phyloP scores from a whole-genome alignment of 2,797 vertebrate species.

The Pteronotus mesoamericanus region DNA sequence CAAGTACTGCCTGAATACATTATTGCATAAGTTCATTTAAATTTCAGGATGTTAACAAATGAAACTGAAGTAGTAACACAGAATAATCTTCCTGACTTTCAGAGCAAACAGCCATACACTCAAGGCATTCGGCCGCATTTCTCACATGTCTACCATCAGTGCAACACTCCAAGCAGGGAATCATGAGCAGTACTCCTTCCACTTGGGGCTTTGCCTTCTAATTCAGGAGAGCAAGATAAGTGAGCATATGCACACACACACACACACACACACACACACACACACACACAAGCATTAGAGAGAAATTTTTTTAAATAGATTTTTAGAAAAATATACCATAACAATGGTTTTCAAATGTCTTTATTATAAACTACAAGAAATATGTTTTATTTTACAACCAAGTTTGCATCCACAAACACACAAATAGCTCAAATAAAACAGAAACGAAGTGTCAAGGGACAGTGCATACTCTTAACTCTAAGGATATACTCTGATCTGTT shows the following conservation, averaged over 20 bases:
- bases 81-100: background rate
- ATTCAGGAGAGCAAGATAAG: constrained; percentile 9
- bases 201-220: background rate
- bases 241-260: background rate
- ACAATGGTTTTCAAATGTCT: background rate
- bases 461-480: background rate
- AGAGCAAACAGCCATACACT: background rate
- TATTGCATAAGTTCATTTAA: background rate
- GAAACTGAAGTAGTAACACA: background rate
- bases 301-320: background rate
- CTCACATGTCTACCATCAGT: too few relatives aligned
- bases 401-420: background rate
- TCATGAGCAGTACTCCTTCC: background rate
- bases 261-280: background rate
- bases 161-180: background rate
- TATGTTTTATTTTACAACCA: background rate
- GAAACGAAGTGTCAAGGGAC: background rate
- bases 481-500: background rate
- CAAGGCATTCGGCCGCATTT: background rate
- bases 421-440: background rate
- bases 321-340: background rate
- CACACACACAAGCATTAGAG: background rate
- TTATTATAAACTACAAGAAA: background rate
- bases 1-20: background rate
- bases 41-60: background rate